Evolutionary conservation across 2,888 invertebrate species (phyloP), one percentile per base, ranked within the genome.

Genomic region (Chironomus tentans): DNA sequence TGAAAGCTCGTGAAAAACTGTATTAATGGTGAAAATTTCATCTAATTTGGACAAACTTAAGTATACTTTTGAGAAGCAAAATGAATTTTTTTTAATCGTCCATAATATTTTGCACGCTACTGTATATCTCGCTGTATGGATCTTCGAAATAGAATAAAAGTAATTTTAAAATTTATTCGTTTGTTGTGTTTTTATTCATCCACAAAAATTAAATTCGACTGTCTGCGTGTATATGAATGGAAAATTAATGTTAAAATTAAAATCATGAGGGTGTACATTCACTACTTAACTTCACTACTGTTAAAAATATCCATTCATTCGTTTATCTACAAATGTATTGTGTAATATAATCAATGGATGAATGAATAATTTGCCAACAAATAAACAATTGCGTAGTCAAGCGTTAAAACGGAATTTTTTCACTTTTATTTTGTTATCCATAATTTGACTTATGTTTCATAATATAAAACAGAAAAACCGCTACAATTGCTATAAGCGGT

Each of bases 341-440:
- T 38, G 38, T 38, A 10, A 24, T 65, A 22, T 21, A 65, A 65
- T 65, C 22, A 65, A 65, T 24, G 65, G 12, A 65, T 65, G 22
- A n/a, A 65, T 65, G 65, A 65, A 65, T 65, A 65, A 65, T 65
- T 65, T 65, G 65, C 13, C 21, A 65, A 24, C 65, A 65, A 65
- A 65, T 65, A 65, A 65, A 65, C 65, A 65, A 65, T 65, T 65
- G 65, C 65, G 65, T 65, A 65, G 65, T 65, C 65, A 65, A 65
- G 65, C 65, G 65, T 65, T 65, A 65, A 65, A 65, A 65, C 24
- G 65, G 21, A 65, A 65, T 24, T 65, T 65, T 28, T 28, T 28
- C 38, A 38, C 38, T 38, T 38, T 38, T 38, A 38, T 38, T 38
- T 65, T 65, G 65, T 65, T 65, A 65, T 65, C 65, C 65, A 65